Evolutionary conservation across 2,888 invertebrate species (phyloP), one percentile per base, ranked within the genome.

Genomic region (Mesoligia furuncula): DNA sequence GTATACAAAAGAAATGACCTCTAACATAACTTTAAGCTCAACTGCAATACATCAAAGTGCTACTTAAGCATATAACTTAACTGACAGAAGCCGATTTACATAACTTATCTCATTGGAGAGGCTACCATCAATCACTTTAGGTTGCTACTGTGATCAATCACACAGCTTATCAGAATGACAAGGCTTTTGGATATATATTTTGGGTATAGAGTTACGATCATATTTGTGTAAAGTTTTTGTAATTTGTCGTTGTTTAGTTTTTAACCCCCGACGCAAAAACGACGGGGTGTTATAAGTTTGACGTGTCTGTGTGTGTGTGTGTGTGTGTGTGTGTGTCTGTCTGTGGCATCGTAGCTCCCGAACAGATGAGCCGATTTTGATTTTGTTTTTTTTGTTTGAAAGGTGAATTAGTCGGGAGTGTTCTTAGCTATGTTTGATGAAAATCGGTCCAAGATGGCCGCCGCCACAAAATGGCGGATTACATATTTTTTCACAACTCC

Each of bases 31-130:
- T 17, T 39, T 5, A 31, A 54, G 68, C 72, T 39, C 39, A 6
- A 68, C 20, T 51, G 73, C 39, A 17, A 72, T 65, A 85, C 39
- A 80, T 71, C 70, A 80, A 77, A 77, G 31, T 59, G 65, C 45
- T 65, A 81, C 69, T 73, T 73, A 75, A 66, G 65, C 39, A n/a
- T 54, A 75, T 68, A 65, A 59, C 57, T 51, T 54, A 68, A 62
- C 64, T 57, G 71, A 59, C 62, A 62, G 48, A 39, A 66, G 59
- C 42, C 73, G 57, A 82, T 84, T 85, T 85, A 69, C 83, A 82
- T 82, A 85, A 79, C 42, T 84, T 75, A 81, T 81, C 73, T 85
- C 48, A 76, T 72, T 69, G 42, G 31, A 31, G 27, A n/a, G 65
- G 31, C 67, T 59, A 8, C 67, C 83, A 84, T 84, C 78, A 71